A percentile compares a stretch with the other conserved stretches of the same genome.
These are phyloP conservation scores for Galaxias olidus DNA, from an alignment of 2,797 vertebrate species.

Conservation along the genomic window DNA sequence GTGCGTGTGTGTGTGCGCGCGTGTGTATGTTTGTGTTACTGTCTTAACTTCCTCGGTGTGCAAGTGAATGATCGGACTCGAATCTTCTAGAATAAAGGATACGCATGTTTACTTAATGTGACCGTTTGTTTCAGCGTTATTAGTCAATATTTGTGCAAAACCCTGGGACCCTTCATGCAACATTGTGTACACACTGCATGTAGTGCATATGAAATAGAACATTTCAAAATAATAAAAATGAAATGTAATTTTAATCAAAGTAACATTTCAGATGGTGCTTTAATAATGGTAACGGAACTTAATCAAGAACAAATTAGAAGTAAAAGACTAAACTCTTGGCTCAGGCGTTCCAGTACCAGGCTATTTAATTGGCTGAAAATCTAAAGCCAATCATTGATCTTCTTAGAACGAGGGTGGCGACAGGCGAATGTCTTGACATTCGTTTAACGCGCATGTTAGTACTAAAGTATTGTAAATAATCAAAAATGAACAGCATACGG, in stretches of 20 bases:
- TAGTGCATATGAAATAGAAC: too few species aligned
- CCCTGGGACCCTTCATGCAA: too few species aligned
- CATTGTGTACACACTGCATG: too few species aligned
- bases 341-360: conserved; percentile 22
- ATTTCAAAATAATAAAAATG: too few species aligned
- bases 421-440: conserved; percentile 51
- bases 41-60: conserved; percentile 5
- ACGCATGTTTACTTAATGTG: too few species aligned
- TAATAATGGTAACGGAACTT: too few species aligned
- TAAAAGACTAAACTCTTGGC: too few species aligned
- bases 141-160: too few species aligned
- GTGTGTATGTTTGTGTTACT: background rate
- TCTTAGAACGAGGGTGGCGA: background rate
- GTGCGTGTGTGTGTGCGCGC: conserved; percentile 3
- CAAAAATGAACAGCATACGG: conserved; percentile 61
- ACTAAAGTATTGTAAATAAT: conserved; percentile 6
- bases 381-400: conserved; percentile 44
- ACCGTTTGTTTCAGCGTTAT: too few species aligned
- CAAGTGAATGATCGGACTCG: background rate
- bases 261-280: too few species aligned
- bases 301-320: too few species aligned
- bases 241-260: too few species aligned
- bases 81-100: background rate
- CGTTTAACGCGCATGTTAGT: conserved; percentile 16
- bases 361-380: conserved; percentile 38